phyloP scores from a whole-genome alignment of 37 sponge, comb jelly and placozoan species.

The Beroe ovata region DNA sequence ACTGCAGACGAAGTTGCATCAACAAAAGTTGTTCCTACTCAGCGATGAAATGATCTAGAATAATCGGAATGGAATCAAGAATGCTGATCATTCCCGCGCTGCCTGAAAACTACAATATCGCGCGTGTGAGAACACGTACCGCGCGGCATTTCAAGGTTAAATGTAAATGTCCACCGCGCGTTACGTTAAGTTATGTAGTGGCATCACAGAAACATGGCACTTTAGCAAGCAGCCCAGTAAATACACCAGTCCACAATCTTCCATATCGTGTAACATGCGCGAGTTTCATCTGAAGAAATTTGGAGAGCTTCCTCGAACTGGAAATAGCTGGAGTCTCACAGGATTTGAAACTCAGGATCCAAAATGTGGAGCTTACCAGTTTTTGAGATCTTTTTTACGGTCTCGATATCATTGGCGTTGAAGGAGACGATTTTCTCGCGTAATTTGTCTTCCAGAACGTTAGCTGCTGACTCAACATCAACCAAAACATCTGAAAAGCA shows the following conservation, averaged over 20 bases:
- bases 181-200: not conserved
- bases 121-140: too few relatives aligned
- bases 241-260: not conserved
- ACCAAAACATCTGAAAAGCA: slow-evolving; percentile 19
- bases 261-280: not conserved
- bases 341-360: not conserved
- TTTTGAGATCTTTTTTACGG: slow-evolving; percentile 43
- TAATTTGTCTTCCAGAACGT: slow-evolving; percentile 36
- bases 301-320: too few relatives aligned
- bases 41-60: too few relatives aligned
- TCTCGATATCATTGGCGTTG: slow-evolving; percentile 9
- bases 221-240: not conserved
- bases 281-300: too few relatives aligned
- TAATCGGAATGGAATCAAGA: too few relatives aligned
- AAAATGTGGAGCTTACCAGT: not conserved
- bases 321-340: too few relatives aligned
- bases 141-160: too few relatives aligned
- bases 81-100: too few relatives aligned
- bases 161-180: not conserved
- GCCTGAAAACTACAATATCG: too few relatives aligned
- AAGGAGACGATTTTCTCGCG: slow-evolving; percentile 19
- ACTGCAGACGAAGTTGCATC: too few relatives aligned
- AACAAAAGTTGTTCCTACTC: too few relatives aligned
- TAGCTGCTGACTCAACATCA: slow-evolving; percentile 51
- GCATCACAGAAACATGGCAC: not conserved